Base-by-base conservation (phyloP, 2,113 vertebrate species). In the Pterophyllum scalare region DNA sequence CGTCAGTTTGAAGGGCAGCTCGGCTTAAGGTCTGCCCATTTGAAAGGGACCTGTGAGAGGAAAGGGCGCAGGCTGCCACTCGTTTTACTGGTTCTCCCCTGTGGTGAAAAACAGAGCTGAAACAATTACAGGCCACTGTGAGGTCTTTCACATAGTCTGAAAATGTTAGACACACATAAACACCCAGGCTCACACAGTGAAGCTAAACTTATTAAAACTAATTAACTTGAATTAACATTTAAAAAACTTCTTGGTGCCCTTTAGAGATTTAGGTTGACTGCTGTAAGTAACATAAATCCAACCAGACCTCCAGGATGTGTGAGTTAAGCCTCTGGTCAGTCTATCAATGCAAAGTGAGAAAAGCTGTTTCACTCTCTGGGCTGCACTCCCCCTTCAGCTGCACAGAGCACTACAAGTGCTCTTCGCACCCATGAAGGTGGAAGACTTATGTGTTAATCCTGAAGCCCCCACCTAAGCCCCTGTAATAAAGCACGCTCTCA, bases 401-500 rank as follows among this genome's bases (percentile, higher is more conserved):
- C 90, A 88, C 59, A 17, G 59, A 87, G 88, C 85, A 84, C 89
- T 90, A 88, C 87, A 90, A 91, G 88, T 91, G 82, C 90, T 88
- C 90, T 91, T 90, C 81, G 76, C 89, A 90, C 91, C 91, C 91
- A 91, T 93, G 93, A 94, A 95, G 95, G 94, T 95, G 94, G 94
- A 93, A 93, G 94, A 93, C 93, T 93, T 91, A 92, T 86, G 90
- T 93, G 89, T 93, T 95, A 93, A 93, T 95, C 94, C 94, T 83
- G 85, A 92, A 92, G 86, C 89, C 91, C 91, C 92, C 90, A 88
- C 89, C 91, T 91, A 93, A 95, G 90, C 94, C 91, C 85, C 94
- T 93, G 92, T 95, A 96, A 95, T 95, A 95, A 96, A 95, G 93
- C 93, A 92, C 83, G 56, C 92, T 95, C 95, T 95, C 94, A 95